Evolutionary conservation across 2,888 invertebrate genomes (phyloP), one percentile per base, ranked within the genome.

Genomic region (Melieria omissa): DNA sequence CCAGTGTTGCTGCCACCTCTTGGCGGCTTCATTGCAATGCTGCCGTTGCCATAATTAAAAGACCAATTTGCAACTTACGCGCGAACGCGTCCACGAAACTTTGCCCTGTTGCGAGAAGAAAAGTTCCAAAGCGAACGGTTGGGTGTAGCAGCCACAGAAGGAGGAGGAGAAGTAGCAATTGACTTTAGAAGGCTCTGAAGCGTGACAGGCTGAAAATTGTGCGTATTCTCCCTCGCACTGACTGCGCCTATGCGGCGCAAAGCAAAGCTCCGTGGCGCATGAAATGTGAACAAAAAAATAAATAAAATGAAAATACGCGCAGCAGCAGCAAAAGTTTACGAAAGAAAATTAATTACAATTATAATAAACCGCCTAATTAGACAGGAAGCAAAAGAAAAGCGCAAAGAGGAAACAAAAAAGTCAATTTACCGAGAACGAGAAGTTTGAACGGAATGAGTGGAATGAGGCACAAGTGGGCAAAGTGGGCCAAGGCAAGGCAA

Each of bases 291-390:
- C 60, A 71, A 65, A 62, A 65, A 55, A 57, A 16, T 41, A 60
- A 65, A 68, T 6, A 65, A 14, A 42, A 70, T 61, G 41, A 46
- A 71, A 14, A 61, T 44, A 68, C 41, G 46, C 41, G 12, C 64
- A 63, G 68, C 70, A 12, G n/a, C 49, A 41, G 73, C 66, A 66
- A 67, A 75, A 74, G 70, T 65, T 71, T 61, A 69, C 55, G 73
- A 60, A 70, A 70, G 73, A 71, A 79, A 82, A 80, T 85, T 85
- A 85, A 86, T 86, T 85, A 85, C 85, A 86, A 82, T 85, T 84
- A 86, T 83, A 86, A 86, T 85, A 85, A 85, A 84, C 82, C 82
- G 83, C 81, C 84, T 85, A 86, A 86, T 86, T 86, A 85, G 80
- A 65, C 65, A 70, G 61, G 55, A 52, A 71, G 45, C 44, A 70